Evolutionary conservation across 2,888 invertebrate species (phyloP).

Genomic region (Hirtodrosophila trivittata): DNA sequence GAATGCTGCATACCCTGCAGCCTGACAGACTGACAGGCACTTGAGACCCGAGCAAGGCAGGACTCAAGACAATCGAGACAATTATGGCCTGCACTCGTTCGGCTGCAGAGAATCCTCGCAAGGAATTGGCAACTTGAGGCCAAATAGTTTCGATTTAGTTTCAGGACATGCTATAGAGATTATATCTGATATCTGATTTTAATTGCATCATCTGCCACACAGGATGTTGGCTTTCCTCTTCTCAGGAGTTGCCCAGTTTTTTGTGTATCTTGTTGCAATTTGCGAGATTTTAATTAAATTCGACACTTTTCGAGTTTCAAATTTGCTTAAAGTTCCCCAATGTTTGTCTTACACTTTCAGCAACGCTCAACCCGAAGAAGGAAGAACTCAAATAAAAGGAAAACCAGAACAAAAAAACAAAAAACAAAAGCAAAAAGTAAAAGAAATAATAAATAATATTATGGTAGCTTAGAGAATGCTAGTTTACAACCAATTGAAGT

Average conservation of each 20-base stretch:
- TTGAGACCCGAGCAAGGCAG: slow-evolving; percentile 13
- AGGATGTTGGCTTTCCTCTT: too few species aligned
- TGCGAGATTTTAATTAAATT: too few species aligned
- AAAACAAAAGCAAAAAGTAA: not conserved
- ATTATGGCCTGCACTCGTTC: slow-evolving; percentile 36
- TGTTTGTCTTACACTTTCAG: too few species aligned
- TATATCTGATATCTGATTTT: not conserved
- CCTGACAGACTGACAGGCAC: slow-evolving; percentile 42
- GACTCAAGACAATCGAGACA: slow-evolving; percentile 35
- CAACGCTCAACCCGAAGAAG: too few species aligned
- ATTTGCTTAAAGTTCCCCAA: too few species aligned
- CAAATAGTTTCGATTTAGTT: not conserved
- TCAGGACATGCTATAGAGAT: too few species aligned
- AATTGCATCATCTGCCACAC: too few species aligned
- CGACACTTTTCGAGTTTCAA: too few species aligned
- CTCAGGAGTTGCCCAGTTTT: too few species aligned
- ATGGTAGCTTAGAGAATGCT: too few species aligned
- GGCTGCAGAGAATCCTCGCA: slow-evolving; percentile 5
- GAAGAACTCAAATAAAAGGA: too few species aligned
- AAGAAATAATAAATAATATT: not conserved
- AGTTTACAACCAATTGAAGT: not conserved
- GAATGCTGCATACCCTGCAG: slow-evolving; percentile 41
- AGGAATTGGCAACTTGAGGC: slow-evolving; percentile 14
- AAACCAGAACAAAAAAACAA: too few species aligned
- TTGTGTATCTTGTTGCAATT: not conserved